A percentile compares a stretch with the other conserved stretches of the same genome.
These are phyloP conservation scores for Chrysogorgia sp. DNA, from an alignment of 92 coral and sea anemone species.

Conservation along the genomic window DNA sequence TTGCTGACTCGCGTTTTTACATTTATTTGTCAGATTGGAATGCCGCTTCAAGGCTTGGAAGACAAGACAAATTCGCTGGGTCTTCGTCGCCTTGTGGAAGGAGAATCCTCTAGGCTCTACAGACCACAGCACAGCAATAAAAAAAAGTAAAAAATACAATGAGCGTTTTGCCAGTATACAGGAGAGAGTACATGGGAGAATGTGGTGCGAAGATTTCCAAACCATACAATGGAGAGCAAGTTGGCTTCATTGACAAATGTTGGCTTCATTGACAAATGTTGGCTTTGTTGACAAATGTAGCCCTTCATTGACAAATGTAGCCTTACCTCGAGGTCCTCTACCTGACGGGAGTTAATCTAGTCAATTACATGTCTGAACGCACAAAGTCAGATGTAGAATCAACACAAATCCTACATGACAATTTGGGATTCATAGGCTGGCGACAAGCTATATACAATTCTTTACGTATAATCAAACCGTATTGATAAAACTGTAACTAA, in stretches of 20 bases:
- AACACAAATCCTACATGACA: too few species aligned
- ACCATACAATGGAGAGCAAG: neutral
- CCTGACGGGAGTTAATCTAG: too few species aligned
- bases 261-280: neutral
- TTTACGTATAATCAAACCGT: too few species aligned
- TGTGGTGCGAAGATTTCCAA: neutral
- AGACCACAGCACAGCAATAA: neutral
- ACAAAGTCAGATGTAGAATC: too few species aligned
- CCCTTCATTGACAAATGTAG: too few species aligned
- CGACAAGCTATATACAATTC: too few species aligned
- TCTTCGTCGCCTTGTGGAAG: slow-evolving; percentile 12
- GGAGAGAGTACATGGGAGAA: neutral
- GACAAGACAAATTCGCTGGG: slow-evolving; percentile 40
- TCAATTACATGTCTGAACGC: too few species aligned
- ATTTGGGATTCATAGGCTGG: too few species aligned
- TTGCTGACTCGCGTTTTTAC: too few species aligned
- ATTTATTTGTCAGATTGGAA: slow-evolving; percentile 70
- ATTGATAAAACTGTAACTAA: too few species aligned
- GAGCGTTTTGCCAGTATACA: neutral
- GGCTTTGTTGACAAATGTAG: too few species aligned
- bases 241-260: neutral
- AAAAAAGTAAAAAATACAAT: neutral
- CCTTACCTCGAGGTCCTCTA: too few species aligned
- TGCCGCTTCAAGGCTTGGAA: slow-evolving; percentile 65
- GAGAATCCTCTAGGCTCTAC: neutral